Percentiles rank a stretch among this genome's conserved stretches.
Evolutionary conservation across 2,113 vertebrate genomes (phyloP).

Genomic region (Pteropus alecto): DNA sequence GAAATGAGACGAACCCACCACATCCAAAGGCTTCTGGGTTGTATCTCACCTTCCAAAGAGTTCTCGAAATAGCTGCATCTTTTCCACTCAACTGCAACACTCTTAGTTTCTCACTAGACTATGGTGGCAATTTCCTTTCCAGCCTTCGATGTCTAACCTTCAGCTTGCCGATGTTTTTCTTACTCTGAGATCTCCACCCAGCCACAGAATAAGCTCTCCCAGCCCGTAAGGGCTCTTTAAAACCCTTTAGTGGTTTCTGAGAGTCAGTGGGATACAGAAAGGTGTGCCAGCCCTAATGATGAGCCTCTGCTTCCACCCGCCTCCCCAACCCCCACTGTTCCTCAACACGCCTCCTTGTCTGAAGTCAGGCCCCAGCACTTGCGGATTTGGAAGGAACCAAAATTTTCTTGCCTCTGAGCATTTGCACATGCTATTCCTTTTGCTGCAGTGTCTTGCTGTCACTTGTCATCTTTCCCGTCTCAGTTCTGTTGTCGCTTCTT

Average conservation of each 20-base stretch:
- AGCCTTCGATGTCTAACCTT: not conserved
- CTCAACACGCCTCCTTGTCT: not conserved
- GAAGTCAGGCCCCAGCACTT: not conserved
- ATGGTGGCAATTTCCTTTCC: not conserved
- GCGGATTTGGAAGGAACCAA: not conserved
- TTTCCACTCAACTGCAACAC: not conserved
- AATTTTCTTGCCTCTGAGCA: not conserved
- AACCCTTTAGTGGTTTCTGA: not conserved
- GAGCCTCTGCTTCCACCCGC: not conserved
- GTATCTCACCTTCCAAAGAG: not conserved
- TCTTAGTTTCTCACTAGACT: not conserved
- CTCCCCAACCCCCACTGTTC: not conserved
- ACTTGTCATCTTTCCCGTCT: not conserved
- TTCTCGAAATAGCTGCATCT: not conserved
- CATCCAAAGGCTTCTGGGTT: not conserved
- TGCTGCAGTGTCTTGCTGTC: not conserved
- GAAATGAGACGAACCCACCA: not conserved
- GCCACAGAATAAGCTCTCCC: not conserved
- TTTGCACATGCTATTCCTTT: not conserved
- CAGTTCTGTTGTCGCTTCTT: not conserved
- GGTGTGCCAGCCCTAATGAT: rapidly evolving
- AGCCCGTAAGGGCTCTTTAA: not conserved
- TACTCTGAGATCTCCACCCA: not conserved
- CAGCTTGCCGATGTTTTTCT: not conserved
- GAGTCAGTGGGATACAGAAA: not conserved